A percentile compares a stretch with the other conserved stretches of the same genome.
Evolutionary conservation across 2,113 vertebrate genomes (phyloP).

Genomic region (Scolopax mira): DNA sequence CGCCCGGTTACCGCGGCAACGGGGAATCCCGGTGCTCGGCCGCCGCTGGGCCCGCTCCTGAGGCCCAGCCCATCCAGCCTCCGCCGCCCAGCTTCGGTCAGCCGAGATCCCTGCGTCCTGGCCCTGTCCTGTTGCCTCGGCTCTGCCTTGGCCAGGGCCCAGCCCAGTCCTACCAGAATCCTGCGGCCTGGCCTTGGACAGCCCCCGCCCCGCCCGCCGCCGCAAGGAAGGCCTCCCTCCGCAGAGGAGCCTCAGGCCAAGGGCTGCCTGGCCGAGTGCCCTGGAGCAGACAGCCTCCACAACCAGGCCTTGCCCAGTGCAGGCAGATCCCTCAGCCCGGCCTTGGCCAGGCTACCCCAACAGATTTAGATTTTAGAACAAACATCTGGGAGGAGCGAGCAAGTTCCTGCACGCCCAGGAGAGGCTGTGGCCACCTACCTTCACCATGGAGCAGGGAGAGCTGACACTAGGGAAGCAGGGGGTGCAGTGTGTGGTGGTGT

Average conservation of each 20-base stretch:
- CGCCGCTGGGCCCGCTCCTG: background rate
- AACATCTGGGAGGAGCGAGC: background rate
- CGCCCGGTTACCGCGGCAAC: background rate
- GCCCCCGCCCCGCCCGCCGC: background rate
- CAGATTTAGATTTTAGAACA: background rate
- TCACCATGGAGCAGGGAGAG: too few relatives aligned
- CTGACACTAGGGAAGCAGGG: background rate
- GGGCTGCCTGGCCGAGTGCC: background rate
- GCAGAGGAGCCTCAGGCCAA: background rate
- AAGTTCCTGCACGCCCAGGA: background rate
- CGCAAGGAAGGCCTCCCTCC: background rate
- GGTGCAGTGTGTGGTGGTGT: background rate
- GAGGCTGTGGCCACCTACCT: background rate
- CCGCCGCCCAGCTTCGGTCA: background rate
- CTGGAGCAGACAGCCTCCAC: accelerated
- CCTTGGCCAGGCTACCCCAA: too few relatives aligned
- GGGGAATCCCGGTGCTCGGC: background rate
- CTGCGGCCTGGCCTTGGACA: background rate
- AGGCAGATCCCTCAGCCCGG: too few relatives aligned
- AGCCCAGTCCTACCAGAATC: background rate
- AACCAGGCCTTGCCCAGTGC: background rate
- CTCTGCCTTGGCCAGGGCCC: background rate
- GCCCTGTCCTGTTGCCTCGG: background rate
- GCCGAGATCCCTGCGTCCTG: background rate
- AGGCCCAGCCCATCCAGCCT: too few relatives aligned